A percentile compares a stretch with the other conserved stretches of the same genome.
Conservation (phyloP, 2,113 vertebrate species). For the Atrichornis clamosus region DNA sequence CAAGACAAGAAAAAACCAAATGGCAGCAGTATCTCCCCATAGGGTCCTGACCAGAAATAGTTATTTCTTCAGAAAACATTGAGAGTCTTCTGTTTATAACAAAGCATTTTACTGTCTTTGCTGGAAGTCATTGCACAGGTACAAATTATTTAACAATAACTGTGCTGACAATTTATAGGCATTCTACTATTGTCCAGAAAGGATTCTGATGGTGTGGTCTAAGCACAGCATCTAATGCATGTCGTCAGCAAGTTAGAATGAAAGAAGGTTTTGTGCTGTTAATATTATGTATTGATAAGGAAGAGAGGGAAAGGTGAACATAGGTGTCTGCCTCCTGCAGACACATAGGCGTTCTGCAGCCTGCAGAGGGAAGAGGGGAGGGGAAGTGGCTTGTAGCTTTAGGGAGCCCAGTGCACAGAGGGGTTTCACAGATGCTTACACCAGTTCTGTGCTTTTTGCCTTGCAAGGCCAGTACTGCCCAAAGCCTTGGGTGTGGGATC, state of each 20-base stretch:
- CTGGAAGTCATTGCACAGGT: neutral
- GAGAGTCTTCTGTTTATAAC: neutral
- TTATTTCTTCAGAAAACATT: neutral
- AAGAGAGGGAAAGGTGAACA: neutral
- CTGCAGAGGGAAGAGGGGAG: neutral
- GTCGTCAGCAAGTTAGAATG: neutral
- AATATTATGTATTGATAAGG: neutral
- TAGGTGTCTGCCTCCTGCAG: neutral
- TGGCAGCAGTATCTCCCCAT: neutral
- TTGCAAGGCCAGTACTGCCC: neutral
- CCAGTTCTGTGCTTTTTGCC: neutral
- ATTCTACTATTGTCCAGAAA: neutral
- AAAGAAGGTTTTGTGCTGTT: neutral
- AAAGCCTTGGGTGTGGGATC: neutral
- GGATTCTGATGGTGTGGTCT: neutral
- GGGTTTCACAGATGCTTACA: neutral
- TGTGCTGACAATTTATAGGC: neutral
- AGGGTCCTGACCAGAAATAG: neutral
- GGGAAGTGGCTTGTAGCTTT: neutral
- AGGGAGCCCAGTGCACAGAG: neutral
- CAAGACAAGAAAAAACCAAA: neutral
- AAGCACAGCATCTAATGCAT: neutral
- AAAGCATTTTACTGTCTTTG: neutral
- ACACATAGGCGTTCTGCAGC: neutral
- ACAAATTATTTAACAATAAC: slow-evolving; percentile 16